These are phyloP conservation scores for Tragelaphus strepsiceros DNA, from an alignment of 2,113 vertebrate species.

Conservation along the genomic window DNA sequence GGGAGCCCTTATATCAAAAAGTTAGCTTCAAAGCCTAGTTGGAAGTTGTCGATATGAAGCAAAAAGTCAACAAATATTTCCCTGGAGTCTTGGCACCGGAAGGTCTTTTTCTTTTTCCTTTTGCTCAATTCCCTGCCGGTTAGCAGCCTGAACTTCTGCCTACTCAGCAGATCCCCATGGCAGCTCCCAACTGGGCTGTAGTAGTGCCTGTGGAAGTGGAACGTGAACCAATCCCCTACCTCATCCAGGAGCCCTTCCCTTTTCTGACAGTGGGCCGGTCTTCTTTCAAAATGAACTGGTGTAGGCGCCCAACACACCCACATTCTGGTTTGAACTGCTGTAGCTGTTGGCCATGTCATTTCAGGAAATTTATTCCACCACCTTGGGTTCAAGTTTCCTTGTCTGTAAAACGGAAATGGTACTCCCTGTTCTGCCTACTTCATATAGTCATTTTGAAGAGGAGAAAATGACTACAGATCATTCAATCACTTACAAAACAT, in stretches of 20 bases:
- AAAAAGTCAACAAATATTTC: constrained; percentile 64
- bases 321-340: not conserved
- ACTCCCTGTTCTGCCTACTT: not conserved
- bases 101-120: constrained; percentile 40
- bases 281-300: not conserved
- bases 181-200: not conserved
- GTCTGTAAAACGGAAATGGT: not conserved
- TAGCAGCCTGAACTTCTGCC: constrained; percentile 62
- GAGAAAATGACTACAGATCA: not conserved
- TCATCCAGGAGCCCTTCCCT: not conserved
- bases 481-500: not conserved
- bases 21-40: constrained; percentile 64
- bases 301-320: not conserved
- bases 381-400: not conserved
- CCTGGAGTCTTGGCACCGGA: constrained; percentile 56
- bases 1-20: constrained; percentile 15
- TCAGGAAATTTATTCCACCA: not conserved
- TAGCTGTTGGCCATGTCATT: not conserved
- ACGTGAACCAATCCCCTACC: not conserved
- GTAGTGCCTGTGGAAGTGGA: not conserved
- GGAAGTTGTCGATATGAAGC: constrained; percentile 44
- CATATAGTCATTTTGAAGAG: constrained; percentile 1
- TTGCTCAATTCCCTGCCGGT: constrained; percentile 61
- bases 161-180: not conserved
- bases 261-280: not conserved